Evolutionary conservation across 2,888 invertebrate genomes (phyloP), one percentile per base, ranked within the genome.

Genomic region (Sepiola atlantica): DNA sequence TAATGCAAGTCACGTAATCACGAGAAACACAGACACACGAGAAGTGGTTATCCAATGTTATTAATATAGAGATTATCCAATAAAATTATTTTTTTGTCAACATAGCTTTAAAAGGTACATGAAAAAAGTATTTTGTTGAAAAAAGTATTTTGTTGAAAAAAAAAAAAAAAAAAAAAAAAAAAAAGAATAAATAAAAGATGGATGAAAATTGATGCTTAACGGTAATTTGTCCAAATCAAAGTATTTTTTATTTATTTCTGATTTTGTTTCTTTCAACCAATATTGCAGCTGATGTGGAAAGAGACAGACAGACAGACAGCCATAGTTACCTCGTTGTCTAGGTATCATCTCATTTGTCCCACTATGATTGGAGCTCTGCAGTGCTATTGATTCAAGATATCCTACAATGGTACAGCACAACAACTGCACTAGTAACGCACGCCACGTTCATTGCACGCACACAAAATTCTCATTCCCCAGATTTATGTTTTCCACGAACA

Each of bases 241-340:
- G 24, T 45, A 54, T 45, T 32, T 54, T 16, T n/a, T n/a, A n/a
- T n/a, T n/a, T n/a, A n/a, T n/a, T n/a, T n/a, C n/a, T n/a, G n/a
- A n/a, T n/a, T n/a, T n/a, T 55, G 92, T 92, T 92, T 92, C 92
- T 92, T 92, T 92, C 92, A 92, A 92, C 92, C 92, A 77, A 77
- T 77, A 77, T 77, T n/a, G n/a, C 77, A 92, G 92, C 55, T 92
- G 92, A 55, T 92, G 55, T 92, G 77, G 77, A 77, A 92, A 92
- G 92, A n/a, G 77, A 77, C 35, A 92, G 92, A 54, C 54, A 45
- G 91, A 54, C 92, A 92, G 35, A 54, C 18, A 92, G 28, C 92
- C 55, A 92, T 92, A 92, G 55, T 92, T 92, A 92, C 92, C 92
- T 92, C 92, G 92, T 92, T 92, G 92, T 92, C 92, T 92, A 92